Conservation (phyloP, 2,113 vertebrate species). For the Amphiprion ocellaris region DNA sequence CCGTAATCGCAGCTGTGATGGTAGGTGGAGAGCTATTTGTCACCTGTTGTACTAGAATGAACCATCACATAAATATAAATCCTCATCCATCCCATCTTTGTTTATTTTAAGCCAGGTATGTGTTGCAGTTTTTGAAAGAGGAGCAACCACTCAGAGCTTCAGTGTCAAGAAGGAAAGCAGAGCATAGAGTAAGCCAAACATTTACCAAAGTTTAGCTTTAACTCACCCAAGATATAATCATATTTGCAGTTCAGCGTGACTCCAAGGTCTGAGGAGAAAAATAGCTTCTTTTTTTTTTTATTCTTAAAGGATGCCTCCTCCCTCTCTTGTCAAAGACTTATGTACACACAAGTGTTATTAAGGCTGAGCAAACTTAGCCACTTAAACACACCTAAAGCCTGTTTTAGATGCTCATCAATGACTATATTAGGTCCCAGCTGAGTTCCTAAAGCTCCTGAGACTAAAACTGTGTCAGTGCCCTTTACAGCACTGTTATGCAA, state of each 20-base stretch:
- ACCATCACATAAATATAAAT: neutral
- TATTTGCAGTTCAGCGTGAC: constrained; percentile 24
- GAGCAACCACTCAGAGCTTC: neutral
- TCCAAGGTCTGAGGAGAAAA: constrained; percentile 31
- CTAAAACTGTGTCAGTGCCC: neutral
- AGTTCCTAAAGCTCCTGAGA: neutral
- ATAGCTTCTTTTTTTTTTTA: constrained; percentile 7
- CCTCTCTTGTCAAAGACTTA: constrained; percentile 28
- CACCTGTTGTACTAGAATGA: neutral
- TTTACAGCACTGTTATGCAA: neutral
- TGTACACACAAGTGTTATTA: constrained; percentile 34
- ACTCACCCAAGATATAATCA: constrained; percentile 34
- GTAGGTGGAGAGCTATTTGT: constrained; percentile 35
- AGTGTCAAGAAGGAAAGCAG: constrained; percentile 7
- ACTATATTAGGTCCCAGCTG: no score
- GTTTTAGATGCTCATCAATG: constrained; percentile 3
- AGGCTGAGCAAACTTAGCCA: constrained; percentile 27
- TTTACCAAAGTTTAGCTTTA: constrained; percentile 39
- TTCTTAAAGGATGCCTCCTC: neutral
- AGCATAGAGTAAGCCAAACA: constrained; percentile 27
- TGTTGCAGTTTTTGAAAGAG: neutral
- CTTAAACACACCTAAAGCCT: constrained; percentile 39
- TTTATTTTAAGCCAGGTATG: neutral
- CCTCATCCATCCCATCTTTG: neutral
- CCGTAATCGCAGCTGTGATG: neutral